phyloP scores from a whole-genome alignment of 2,113 vertebrate species.

The Struthio camelus region DNA sequence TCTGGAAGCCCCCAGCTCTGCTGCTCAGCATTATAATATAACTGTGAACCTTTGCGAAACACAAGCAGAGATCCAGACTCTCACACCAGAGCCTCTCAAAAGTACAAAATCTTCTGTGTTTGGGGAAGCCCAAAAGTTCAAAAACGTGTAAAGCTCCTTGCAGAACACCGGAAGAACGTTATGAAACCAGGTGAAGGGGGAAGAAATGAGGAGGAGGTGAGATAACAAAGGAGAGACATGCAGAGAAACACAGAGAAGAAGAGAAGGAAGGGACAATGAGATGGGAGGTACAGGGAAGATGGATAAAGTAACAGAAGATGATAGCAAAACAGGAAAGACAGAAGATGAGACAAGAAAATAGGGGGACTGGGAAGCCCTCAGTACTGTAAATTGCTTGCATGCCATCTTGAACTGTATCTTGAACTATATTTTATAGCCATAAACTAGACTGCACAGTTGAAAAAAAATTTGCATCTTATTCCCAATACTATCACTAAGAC shows the following conservation, averaged over 20 bases:
- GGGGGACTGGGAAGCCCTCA: not conserved
- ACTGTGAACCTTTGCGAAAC: not conserved
- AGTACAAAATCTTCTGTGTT: not conserved
- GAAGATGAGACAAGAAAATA: not conserved
- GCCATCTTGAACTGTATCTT: rapidly evolving
- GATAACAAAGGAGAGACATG: not conserved
- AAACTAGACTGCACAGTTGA: not conserved
- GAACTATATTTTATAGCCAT: not conserved
- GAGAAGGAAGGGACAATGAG: not conserved
- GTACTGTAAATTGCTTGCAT: rapidly evolving
- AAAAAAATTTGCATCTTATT: not conserved
- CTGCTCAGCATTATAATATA: not conserved
- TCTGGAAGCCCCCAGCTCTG: not conserved
- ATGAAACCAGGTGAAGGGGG: not conserved
- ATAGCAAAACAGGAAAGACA: not conserved
- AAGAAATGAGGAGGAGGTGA: not conserved
- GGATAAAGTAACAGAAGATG: not conserved
- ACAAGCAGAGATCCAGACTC: not conserved
- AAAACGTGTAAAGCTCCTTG: not conserved
- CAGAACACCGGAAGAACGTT: not conserved
- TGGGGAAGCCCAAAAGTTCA: not conserved
- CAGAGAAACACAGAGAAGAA: not conserved
- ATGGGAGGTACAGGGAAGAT: not conserved
- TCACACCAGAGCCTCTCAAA: not conserved
- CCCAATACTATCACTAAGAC: not conserved